phyloP scores from a whole-genome alignment of 92 coral and sea anemone species.

The Meandrina meandrites region DNA sequence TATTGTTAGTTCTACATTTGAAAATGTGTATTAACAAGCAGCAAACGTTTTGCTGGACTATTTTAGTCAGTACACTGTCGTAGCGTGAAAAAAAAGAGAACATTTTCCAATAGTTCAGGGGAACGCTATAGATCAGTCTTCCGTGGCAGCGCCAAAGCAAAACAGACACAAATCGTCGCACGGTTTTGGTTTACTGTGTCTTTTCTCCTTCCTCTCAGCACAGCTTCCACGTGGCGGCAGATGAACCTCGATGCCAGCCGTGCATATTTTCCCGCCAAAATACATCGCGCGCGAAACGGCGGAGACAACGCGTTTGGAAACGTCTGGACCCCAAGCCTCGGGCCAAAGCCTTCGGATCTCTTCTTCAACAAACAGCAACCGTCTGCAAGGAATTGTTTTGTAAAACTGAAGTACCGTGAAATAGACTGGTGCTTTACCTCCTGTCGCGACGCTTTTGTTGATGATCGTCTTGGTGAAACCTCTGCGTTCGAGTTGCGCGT shows the following conservation, averaged over 20 bases:
- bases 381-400: slow-evolving; percentile 46
- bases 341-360: slow-evolving; percentile 53
- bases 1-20: neutral
- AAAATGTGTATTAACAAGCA: neutral
- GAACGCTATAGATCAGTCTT: slow-evolving; percentile 1
- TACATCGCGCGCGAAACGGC: slow-evolving; percentile 33
- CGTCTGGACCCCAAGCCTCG: slow-evolving; percentile 59
- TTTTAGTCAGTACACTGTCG: neutral
- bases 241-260: slow-evolving; percentile 69
- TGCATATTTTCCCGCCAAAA: slow-evolving; percentile 43
- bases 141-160: slow-evolving; percentile 30
- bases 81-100: neutral
- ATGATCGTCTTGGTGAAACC: slow-evolving; percentile 49
- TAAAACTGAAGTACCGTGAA: slow-evolving; percentile 41
- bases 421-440: slow-evolving; percentile 20
- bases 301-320: slow-evolving; percentile 47
- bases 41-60: neutral
- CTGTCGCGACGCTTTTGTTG: slow-evolving; percentile 29
- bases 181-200: neutral
- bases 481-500: slow-evolving; percentile 41
- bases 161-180: slow-evolving; percentile 44
- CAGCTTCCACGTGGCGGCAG: slow-evolving; percentile 41
- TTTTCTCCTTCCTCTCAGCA: neutral
- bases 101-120: neutral
- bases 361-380: slow-evolving; percentile 37